phyloP scores from a whole-genome alignment of 1,140 invertebrate genomes.

The Trinorchestia longiramus region DNA sequence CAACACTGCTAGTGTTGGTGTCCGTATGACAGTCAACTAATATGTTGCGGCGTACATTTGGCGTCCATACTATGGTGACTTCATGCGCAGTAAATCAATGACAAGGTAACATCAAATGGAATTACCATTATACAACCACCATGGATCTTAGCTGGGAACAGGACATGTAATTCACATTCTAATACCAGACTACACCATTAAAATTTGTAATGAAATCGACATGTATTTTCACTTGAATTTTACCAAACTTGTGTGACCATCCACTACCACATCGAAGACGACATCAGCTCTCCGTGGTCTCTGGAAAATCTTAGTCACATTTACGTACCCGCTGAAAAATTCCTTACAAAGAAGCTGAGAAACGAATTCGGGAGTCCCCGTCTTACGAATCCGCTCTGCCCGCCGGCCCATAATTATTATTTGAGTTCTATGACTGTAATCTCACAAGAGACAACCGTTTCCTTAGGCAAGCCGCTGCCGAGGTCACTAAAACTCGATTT shows the following conservation, averaged over 20 bases:
- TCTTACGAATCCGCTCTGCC: too few species aligned
- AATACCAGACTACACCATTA: too few species aligned
- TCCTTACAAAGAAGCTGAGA: not conserved
- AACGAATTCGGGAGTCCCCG: not conserved
- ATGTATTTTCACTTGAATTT: too few species aligned
- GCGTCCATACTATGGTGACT: not conserved
- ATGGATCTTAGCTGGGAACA: not conserved
- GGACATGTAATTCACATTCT: too few species aligned
- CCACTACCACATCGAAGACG: not conserved
- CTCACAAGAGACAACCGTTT: too few species aligned
- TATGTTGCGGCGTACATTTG: not conserved
- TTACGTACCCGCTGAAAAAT: not conserved
- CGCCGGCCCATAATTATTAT: too few species aligned
- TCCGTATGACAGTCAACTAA: not conserved
- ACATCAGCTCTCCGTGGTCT: not conserved
- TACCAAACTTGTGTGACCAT: too few species aligned
- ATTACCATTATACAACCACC: not conserved
- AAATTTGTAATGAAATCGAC: too few species aligned
- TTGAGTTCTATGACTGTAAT: too few species aligned
- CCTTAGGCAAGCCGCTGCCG: too few species aligned
- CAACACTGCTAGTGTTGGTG: not conserved
- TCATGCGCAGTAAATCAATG: not conserved
- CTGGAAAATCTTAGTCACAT: not conserved
- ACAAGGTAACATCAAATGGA: not conserved
- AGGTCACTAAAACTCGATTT: not conserved